Evolutionary conservation across 2,888 invertebrate genomes (phyloP), one percentile per base, ranked within the genome.

Genomic region (Parthenolecanium corni): DNA sequence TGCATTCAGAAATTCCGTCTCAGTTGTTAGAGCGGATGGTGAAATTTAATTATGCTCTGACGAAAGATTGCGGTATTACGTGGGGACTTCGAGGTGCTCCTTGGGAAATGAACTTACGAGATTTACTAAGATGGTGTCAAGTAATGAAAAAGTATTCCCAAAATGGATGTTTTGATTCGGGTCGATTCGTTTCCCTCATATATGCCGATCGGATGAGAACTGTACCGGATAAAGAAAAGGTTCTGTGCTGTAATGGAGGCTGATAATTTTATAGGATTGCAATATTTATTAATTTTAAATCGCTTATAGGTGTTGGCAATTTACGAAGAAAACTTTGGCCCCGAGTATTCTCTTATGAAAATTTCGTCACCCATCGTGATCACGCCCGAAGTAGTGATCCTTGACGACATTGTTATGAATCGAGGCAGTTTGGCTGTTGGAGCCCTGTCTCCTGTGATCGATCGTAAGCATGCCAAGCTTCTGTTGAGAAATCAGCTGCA

Each of bases 61-160:
- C 86, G 14, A 78, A 81, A 1, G 76, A 78, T 46, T 73, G 81
- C 69, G 79, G 81, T 64, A 11, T 62, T 2, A 51, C 63, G 42
- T 65, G 49, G 49, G 57, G 40, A 6, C 57, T 63, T n/a, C 20
- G 49, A 2, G 95, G 96, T 0, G 83, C 88, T 0, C 96, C 96
- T 0, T 97, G 91, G 86, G 97, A 98, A 75, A 91, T 96, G 76
- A 99, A 99, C 76, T 77, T 99, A 52, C 80, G 98, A 69, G 98
- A 99, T 72, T 79, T 98, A 68, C 83, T 86, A 64, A 82, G 97
- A 68, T 97, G 95, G 95, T 91, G 91, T 71, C 85, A 93, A 69
- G 80, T 85, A 0, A 77, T 85, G 0, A 73, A 81, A 72, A 40
- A 38, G 52, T 36, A 63, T 11, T 58, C 66, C 11, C 51, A 57